Percentiles rank a stretch among this genome's conserved stretches.
Conservation (phyloP, 1,140 invertebrate genomes). For the Drosophila ohnishii region DNA sequence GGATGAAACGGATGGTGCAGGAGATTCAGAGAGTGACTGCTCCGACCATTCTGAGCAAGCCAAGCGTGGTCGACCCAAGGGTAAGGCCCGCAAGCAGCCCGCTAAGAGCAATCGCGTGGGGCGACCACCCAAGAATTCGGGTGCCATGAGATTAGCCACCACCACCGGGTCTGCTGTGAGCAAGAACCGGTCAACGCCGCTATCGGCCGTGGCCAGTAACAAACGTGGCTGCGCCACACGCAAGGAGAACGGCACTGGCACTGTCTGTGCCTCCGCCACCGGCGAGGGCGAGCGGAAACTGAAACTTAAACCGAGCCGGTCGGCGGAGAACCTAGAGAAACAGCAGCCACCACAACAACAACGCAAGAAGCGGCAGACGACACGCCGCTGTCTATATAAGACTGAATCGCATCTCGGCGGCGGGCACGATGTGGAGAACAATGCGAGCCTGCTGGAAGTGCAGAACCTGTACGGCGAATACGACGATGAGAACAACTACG, state of each 20-base stretch:
- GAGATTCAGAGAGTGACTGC: slow-evolving; percentile 22
- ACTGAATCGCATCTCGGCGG: slow-evolving; percentile 66
- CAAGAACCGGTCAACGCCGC: slow-evolving; percentile 40
- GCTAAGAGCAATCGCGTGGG: slow-evolving; percentile 17
- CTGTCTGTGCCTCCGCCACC: slow-evolving; percentile 59
- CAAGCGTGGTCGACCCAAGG: slow-evolving; percentile 16
- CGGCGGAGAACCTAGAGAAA: slow-evolving; percentile 5
- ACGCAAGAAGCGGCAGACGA: slow-evolving; percentile 59
- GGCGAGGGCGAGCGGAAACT: slow-evolving; percentile 61
- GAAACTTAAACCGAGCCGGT: slow-evolving; percentile 49
- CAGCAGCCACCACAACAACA: slow-evolving; percentile 3
- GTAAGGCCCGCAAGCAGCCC: slow-evolving; percentile 14
- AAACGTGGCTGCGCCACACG: slow-evolving; percentile 75
- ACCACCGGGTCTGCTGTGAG: slow-evolving; percentile 12
- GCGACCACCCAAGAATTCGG: slow-evolving; percentile 1
- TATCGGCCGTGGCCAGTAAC: slow-evolving; percentile 61
- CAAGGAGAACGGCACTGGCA: slow-evolving; percentile 46
- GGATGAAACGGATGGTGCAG: slow-evolving; percentile 18
- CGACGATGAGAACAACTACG: slow-evolving; percentile 76
- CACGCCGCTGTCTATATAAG: slow-evolving; percentile 78
- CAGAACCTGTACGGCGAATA: slow-evolving; percentile 63
- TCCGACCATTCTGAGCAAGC: slow-evolving; percentile 14
- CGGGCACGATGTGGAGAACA: slow-evolving; percentile 69
- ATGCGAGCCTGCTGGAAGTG: slow-evolving; percentile 71
- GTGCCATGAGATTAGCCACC: not conserved